A percentile compares a stretch with the other conserved stretches of the same genome.
Conservation (phyloP, 2,113 vertebrate genomes). For the Sander vitreus region DNA sequence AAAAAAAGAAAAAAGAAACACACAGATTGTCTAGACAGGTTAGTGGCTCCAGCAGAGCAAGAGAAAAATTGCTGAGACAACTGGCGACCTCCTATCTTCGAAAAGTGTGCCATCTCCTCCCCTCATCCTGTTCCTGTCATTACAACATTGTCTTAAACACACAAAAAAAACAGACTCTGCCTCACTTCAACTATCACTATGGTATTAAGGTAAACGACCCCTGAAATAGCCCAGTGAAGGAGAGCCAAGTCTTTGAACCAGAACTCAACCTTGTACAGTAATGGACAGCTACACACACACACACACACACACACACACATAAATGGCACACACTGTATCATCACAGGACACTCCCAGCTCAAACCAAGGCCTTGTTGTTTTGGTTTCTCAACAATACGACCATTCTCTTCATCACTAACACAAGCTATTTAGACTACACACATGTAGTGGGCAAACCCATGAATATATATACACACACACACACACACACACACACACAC, state of each 20-base stretch:
- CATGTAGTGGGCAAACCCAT: constrained; percentile 33
- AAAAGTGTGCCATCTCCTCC: constrained; percentile 71
- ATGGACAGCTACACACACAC: constrained; percentile 40
- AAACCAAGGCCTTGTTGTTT: constrained; percentile 66
- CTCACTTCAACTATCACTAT: constrained; percentile 33
- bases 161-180: constrained; percentile 37
- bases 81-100: constrained; percentile 48
- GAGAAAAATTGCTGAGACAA: constrained; percentile 31
- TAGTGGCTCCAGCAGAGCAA: constrained; percentile 33
- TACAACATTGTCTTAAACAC: constrained; percentile 56
- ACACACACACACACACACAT: constrained; percentile 21
- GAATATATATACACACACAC: constrained; percentile 16
- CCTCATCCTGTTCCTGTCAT: constrained; percentile 68
- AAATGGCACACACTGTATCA: constrained; percentile 51
- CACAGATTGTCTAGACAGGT: constrained; percentile 40
- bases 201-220: constrained; percentile 52
- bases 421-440: constrained; percentile 58
- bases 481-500: constrained; percentile 15
- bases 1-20: constrained; percentile 5
- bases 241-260: constrained; percentile 57
- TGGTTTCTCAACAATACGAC: constrained; percentile 65
- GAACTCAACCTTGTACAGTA: constrained; percentile 37
- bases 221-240: constrained; percentile 13
- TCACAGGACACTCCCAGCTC: constrained; percentile 48
- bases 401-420: constrained; percentile 68